These are phyloP conservation scores for Mamestra brassicae DNA, from an alignment of 2,888 invertebrate genomes.

Conservation along the genomic window DNA sequence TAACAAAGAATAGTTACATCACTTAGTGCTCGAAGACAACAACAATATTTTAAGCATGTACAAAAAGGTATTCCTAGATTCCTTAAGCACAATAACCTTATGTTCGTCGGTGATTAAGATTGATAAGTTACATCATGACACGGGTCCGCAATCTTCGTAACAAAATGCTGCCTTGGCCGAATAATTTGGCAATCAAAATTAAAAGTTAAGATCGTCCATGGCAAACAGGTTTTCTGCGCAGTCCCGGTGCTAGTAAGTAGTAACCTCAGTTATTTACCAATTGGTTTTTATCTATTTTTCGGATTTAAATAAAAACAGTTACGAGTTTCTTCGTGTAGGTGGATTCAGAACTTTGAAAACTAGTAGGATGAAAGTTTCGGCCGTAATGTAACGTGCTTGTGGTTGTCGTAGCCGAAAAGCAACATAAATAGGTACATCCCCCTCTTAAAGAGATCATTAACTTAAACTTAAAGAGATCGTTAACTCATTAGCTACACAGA, in stretches of 20 bases:
- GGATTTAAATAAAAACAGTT: neutral
- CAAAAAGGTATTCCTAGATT: neutral
- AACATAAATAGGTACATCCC: no score
- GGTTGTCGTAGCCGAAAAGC: neutral
- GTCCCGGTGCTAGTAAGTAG: slow-evolving; percentile 23
- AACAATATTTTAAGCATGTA: neutral
- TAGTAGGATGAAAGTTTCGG: no score
- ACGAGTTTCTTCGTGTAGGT: neutral
- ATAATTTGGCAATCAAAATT: slow-evolving; percentile 58
- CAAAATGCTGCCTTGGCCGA: slow-evolving; percentile 53
- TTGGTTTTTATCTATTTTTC: neutral
- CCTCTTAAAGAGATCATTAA: no score
- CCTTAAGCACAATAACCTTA: neutral
- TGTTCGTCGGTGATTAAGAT: slow-evolving; percentile 11
- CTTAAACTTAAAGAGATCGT: no score
- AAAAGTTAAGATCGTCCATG: slow-evolving; percentile 39
- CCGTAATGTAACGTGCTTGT: neutral
- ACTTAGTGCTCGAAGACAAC: neutral
- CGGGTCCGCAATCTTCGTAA: slow-evolving; percentile 17
- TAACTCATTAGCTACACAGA: no score
- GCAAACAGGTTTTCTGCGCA: slow-evolving; percentile 50
- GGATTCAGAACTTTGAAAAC: neutral
- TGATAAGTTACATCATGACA: slow-evolving; percentile 30
- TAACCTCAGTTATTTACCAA: slow-evolving; percentile 17
- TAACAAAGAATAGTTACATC: no score